A percentile compares a stretch with the other conserved stretches of the same genome.
These are phyloP conservation scores for Ceyx cyanopectus DNA, from an alignment of 2,113 vertebrate genomes.

Conservation along the genomic window DNA sequence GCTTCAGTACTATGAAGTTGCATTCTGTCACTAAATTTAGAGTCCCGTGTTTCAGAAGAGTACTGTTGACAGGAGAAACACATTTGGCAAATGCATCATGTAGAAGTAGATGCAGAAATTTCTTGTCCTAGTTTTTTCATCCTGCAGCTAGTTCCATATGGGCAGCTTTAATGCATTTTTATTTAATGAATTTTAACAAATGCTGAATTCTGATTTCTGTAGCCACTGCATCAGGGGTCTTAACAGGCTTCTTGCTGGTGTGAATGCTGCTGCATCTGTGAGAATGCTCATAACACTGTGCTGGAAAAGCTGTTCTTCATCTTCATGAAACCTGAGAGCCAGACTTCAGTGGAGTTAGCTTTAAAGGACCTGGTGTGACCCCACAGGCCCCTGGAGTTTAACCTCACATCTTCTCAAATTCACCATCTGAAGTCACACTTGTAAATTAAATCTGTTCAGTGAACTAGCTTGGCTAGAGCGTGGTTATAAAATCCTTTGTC, in stretches of 20 bases:
- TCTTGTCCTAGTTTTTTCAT: conserved; percentile 9
- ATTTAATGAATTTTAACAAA: conserved; percentile 13
- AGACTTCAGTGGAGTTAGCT: background rate
- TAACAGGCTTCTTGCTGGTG: background rate
- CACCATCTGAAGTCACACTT: background rate
- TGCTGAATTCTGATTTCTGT: conserved; percentile 16
- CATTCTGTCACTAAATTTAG: background rate
- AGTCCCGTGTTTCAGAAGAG: background rate
- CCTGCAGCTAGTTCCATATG: background rate
- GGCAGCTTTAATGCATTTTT: conserved; percentile 4
- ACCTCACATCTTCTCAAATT: background rate
- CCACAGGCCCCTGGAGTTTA: background rate
- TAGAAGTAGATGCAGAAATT: background rate
- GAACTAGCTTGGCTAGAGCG: background rate
- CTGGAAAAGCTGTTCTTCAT: conserved; percentile 10
- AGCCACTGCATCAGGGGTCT: background rate
- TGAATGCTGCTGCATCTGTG: background rate
- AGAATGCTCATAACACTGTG: background rate
- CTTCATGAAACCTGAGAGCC: background rate
- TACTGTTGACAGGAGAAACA: background rate
- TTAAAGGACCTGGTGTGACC: background rate
- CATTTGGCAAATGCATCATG: background rate
- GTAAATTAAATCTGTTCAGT: background rate
- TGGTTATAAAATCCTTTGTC: conserved; percentile 1
- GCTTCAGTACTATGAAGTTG: background rate